phyloP scores from a whole-genome alignment of 2,113 vertebrate genomes.

The Tragulus kanchil region DNA sequence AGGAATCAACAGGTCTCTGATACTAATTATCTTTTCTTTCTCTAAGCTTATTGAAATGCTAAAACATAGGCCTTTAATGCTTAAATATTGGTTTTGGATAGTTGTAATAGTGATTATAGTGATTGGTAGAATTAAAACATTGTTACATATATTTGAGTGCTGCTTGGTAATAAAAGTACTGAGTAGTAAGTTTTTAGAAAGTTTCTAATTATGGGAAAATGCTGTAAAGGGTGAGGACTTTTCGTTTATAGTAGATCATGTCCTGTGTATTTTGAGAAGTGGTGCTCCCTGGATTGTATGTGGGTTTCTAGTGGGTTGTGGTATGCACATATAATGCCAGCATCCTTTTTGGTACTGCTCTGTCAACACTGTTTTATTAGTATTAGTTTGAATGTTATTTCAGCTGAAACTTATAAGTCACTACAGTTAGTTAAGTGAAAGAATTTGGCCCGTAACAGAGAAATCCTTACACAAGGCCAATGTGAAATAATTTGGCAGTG shows the following conservation, averaged over 20 bases:
- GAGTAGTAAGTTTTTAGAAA: slow-evolving; percentile 48
- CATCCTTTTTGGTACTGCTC: slow-evolving; percentile 62
- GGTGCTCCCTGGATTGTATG: neutral
- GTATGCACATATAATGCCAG: neutral
- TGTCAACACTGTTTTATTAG: slow-evolving; percentile 55
- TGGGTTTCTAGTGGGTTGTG: slow-evolving; percentile 36
- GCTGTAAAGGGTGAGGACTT: slow-evolving; percentile 4
- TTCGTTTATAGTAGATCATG: slow-evolving; percentile 7
- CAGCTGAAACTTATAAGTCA: slow-evolving; percentile 69
- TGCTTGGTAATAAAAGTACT: slow-evolving; percentile 59
- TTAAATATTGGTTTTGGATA: slow-evolving; percentile 59
- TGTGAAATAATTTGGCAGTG: slow-evolving; percentile 58
- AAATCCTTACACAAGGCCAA: slow-evolving; percentile 31
- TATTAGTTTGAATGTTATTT: slow-evolving; percentile 70
- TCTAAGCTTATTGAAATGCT: slow-evolving; percentile 71
- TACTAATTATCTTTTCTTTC: slow-evolving; percentile 75
- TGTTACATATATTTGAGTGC: slow-evolving; percentile 47
- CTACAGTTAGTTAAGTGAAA: slow-evolving; percentile 55
- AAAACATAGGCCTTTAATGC: slow-evolving; percentile 55
- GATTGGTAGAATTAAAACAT: slow-evolving; percentile 69
- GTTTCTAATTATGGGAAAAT: slow-evolving; percentile 56
- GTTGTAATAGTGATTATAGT: slow-evolving; percentile 70
- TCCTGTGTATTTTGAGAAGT: slow-evolving; percentile 24
- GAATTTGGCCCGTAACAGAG: slow-evolving; percentile 50
- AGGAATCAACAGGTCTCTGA: slow-evolving; percentile 66